phyloP scores from a whole-genome alignment of 2,888 invertebrate species.

The Athripsodes cinereus region DNA sequence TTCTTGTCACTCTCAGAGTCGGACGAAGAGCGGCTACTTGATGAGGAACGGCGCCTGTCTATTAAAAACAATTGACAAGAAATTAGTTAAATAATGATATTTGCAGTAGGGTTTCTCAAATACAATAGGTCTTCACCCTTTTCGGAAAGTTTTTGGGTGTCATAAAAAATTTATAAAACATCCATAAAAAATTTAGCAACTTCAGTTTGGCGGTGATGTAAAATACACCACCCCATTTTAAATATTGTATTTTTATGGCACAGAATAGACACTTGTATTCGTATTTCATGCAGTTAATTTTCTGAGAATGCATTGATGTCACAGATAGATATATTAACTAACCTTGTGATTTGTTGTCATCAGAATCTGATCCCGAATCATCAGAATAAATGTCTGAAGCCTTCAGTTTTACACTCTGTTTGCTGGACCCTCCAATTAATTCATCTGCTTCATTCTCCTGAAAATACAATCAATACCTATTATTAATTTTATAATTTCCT shows the following conservation, averaged over 20 bases:
- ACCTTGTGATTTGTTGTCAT: slow-evolving; percentile 47
- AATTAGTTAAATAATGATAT: too few species aligned
- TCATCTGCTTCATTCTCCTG: slow-evolving; percentile 43
- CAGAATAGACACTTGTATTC: too few species aligned
- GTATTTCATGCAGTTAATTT: too few species aligned
- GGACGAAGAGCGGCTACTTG: slow-evolving; percentile 54
- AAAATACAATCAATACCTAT: neutral
- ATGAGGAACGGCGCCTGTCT: slow-evolving; percentile 49
- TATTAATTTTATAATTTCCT: too few species aligned
- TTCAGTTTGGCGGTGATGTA: too few species aligned
- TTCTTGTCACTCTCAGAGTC: slow-evolving; percentile 50
- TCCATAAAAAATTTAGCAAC: neutral
- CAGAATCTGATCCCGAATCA: slow-evolving; percentile 68
- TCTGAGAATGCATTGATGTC: too few species aligned
- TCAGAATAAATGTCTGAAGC: slow-evolving; percentile 95
- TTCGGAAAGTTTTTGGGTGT: too few species aligned
- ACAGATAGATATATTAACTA: too few species aligned
- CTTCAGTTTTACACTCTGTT: slow-evolving; percentile 71
- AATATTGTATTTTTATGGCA: neutral
- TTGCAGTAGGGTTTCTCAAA: too few species aligned
- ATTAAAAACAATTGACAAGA: neutral
- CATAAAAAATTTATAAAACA: too few species aligned
- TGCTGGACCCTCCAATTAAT: slow-evolving; percentile 49
- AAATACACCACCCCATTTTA: neutral
- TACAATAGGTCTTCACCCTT: too few species aligned